A percentile compares a stretch with the other conserved stretches of the same genome.
phyloP scores from a whole-genome alignment of 2,113 vertebrate species.

The Mirza zaza region DNA sequence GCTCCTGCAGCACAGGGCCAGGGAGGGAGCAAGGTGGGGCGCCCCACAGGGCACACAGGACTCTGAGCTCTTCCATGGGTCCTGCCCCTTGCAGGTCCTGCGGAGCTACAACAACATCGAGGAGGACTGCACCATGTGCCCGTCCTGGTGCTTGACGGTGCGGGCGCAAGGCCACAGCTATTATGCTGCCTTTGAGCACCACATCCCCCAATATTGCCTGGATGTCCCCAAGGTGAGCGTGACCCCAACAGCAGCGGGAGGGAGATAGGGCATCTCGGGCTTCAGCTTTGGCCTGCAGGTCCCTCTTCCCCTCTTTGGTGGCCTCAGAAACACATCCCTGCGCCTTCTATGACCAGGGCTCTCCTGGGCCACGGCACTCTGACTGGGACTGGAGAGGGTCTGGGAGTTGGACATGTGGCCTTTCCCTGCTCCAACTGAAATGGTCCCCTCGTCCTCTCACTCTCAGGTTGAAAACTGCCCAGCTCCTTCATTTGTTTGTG shows the following conservation, averaged over 20 bases:
- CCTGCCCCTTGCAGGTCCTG: slow-evolving; percentile 79
- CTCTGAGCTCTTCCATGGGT: background rate
- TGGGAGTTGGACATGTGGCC: background rate
- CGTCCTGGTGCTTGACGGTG: slow-evolving; percentile 91
- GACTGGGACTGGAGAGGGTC: background rate
- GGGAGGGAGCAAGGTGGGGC: background rate
- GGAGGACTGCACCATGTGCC: slow-evolving; percentile 86
- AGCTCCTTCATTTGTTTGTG: background rate
- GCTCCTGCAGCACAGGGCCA: background rate
- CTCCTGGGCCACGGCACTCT: background rate
- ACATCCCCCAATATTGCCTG: slow-evolving; percentile 86
- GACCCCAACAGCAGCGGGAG: slow-evolving; percentile 64
- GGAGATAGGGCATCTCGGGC: background rate
- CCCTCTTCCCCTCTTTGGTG: background rate
- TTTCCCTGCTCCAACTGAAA: background rate
- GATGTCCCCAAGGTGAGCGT: slow-evolving; percentile 82
- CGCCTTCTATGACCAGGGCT: background rate
- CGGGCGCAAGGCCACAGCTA: slow-evolving; percentile 90
- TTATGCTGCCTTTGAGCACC: slow-evolving; percentile 82
- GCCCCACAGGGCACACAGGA: background rate
- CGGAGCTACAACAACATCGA: slow-evolving; percentile 81
- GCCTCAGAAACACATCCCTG: background rate
- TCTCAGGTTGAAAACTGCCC: background rate
- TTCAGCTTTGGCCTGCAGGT: background rate
- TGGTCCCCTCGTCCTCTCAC: background rate